Percentiles rank a stretch among this genome's conserved stretches.
These are phyloP conservation scores for Emys orbicularis DNA, from an alignment of 2,797 vertebrate species.

Conservation along the genomic window DNA sequence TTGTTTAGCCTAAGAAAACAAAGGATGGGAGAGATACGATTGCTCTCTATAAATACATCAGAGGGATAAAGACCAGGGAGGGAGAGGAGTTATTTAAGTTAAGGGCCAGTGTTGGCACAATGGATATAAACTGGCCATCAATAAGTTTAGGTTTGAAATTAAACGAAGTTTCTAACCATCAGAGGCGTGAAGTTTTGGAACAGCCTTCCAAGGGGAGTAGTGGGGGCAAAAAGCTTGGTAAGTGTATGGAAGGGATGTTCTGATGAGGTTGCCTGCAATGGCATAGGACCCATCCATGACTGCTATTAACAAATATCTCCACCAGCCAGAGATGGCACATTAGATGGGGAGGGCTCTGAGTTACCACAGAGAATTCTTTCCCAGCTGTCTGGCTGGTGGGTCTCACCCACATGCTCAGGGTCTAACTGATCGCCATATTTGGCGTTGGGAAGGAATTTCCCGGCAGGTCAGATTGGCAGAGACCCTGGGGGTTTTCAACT, in stretches of 20 bases:
- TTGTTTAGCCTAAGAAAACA: not conserved
- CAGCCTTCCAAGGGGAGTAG: not conserved
- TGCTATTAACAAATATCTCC: not conserved
- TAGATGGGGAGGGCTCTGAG: not conserved
- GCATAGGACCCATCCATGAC: not conserved
- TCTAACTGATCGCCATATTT: not conserved
- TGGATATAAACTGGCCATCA: not conserved
- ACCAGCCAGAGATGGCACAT: not conserved
- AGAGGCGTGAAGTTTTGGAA: not conserved
- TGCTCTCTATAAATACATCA: not conserved
- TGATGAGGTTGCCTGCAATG: too few species aligned
- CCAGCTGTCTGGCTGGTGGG: not conserved
- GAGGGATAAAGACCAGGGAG: not conserved
- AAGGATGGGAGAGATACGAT: not conserved
- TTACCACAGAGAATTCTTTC: not conserved
- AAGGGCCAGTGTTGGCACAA: not conserved
- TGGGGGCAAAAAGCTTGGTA: not conserved
- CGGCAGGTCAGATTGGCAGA: not conserved
- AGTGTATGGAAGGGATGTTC: too few species aligned
- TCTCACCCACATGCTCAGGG: not conserved
- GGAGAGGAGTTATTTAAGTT: not conserved
- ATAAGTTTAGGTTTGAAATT: not conserved
- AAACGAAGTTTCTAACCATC: not conserved
- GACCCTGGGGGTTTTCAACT: not conserved
- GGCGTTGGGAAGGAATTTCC: not conserved